phyloP scores from a whole-genome alignment of 2,888 invertebrate species.

The Acrocera orbiculus region DNA sequence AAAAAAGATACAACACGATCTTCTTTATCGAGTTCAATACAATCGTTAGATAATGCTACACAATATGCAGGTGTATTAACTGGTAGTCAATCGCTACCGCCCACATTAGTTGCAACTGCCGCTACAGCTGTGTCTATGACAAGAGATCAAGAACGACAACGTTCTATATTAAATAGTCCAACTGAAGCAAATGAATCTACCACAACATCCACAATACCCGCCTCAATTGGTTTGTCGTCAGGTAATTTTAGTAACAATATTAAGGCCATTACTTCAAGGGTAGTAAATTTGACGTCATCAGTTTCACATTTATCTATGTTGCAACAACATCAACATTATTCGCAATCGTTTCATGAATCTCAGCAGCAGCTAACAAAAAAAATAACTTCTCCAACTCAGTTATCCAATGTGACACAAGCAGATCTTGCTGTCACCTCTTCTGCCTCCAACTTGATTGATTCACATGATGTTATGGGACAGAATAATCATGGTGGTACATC shows the following conservation, averaged over 20 bases:
- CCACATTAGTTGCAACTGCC: constrained; percentile 1
- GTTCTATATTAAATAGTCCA: constrained; percentile 4
- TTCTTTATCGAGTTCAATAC: too few species aligned
- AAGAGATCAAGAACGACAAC: constrained; percentile 2
- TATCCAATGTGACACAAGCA: constrained; percentile 9
- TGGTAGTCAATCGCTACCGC: not conserved
- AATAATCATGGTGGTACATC: not conserved
- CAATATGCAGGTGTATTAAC: not conserved
- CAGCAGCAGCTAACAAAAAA: constrained; percentile 3
- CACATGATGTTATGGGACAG: constrained; percentile 36
- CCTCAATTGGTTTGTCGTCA: constrained; percentile 8
- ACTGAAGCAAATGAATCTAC: constrained; percentile 5
- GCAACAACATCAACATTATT: constrained; percentile 5
- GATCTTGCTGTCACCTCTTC: too few species aligned
- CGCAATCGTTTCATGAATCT: not conserved
- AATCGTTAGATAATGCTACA: not conserved
- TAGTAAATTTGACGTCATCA: too few species aligned
- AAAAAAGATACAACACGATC: too few species aligned
- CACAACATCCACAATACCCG: constrained; percentile 1
- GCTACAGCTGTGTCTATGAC: constrained; percentile 3
- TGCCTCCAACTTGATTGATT: constrained; percentile 23
- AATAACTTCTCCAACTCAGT: constrained; percentile 5
- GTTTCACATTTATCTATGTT: too few species aligned
- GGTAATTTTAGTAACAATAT: too few species aligned
- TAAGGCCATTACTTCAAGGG: too few species aligned